Evolutionary conservation across 2,888 invertebrate species (phyloP).

Genomic region (Amphipyra berbera): DNA sequence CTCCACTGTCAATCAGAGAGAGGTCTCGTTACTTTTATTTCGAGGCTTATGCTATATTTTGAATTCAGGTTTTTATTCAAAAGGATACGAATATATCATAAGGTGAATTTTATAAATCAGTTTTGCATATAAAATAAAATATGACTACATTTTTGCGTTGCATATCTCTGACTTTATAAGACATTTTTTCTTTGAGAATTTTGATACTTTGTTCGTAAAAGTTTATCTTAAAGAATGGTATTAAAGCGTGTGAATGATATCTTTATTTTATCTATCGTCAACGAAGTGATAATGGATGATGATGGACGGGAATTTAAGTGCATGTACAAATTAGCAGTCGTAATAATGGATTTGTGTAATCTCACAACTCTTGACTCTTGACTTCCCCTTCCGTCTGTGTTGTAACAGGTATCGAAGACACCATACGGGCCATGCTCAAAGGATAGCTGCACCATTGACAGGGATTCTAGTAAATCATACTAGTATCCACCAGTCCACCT

Average conservation of each 20-base stretch:
- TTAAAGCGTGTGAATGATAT: conserved; percentile 13
- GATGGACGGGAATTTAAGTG: conserved; percentile 14
- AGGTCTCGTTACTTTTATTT: conserved; percentile 60
- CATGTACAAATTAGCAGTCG: not conserved
- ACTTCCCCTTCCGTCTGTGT: not conserved
- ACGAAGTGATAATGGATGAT: conserved; percentile 31
- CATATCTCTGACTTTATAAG: conserved; percentile 22
- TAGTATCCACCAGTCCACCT: no score
- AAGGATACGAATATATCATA: conserved; percentile 50
- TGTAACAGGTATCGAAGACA: not conserved
- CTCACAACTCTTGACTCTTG: conserved; percentile 16
- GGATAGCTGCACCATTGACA: no score
- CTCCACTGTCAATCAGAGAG: conserved; percentile 69
- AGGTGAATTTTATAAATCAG: conserved; percentile 34
- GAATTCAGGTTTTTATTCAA: conserved; percentile 56
- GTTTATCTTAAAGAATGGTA: not conserved
- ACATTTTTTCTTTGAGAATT: conserved; percentile 16
- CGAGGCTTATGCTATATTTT: conserved; percentile 52
- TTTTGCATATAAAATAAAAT: conserved; percentile 52
- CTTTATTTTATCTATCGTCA: conserved; percentile 28
- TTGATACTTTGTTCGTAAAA: conserved; percentile 2
- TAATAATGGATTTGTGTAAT: conserved; percentile 28
- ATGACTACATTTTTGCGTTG: conserved; percentile 33
- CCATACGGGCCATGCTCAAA: no score
- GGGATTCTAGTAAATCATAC: no score